Evolutionary conservation across 2,113 vertebrate species (phyloP), one percentile per base, ranked within the genome.

Genomic region (Grammomys dolichurus): DNA sequence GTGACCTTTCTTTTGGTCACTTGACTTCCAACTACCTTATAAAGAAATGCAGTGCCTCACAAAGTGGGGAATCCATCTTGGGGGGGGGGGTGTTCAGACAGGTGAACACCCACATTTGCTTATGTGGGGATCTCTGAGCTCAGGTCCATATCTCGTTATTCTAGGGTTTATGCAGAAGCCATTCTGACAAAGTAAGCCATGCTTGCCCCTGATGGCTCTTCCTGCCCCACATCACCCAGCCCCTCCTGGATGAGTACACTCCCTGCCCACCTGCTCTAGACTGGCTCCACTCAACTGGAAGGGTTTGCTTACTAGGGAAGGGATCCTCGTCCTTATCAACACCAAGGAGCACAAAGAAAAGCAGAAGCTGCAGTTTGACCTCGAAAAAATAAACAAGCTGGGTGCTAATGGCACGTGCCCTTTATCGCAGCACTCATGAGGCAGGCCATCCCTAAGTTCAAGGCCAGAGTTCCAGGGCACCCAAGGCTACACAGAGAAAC

Each of bases 1-100:
- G 19, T 96, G 91, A 58, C 91, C 67, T 46, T 28, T 82, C 75
- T 95, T 51, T 13, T 16, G n/a, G 88, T 96, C 3, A 89, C 94
- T 56, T 96, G 48, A 91, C 84, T 73, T 33, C 90, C 96, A 7
- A 6, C 24, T 69, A 54, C 77, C 40, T 60, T 33, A n/a, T 12
- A 60, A 70, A 63, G 24, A 76, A 65, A 40, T 20, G 8, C 85
- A 51, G 31, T 22, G 75, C 48, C 8, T 33, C 40, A 85, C 92
- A 76, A n/a, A 17, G 7, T 1, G 33, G 26, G 69, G 33, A 11
- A 14, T 36, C 70, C 24, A 11, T 40, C 5, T 9, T n/a, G n/a
- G 11, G 46, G 3, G 58, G 28, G 54, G 56, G n/a, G 13, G 28
- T 19, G 12, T 26, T 40, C 40, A 20, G 20, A 65, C 16, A 22